Conservation (phyloP, 2,888 invertebrate genomes). For the Adelphocoris suturalis region DNA sequence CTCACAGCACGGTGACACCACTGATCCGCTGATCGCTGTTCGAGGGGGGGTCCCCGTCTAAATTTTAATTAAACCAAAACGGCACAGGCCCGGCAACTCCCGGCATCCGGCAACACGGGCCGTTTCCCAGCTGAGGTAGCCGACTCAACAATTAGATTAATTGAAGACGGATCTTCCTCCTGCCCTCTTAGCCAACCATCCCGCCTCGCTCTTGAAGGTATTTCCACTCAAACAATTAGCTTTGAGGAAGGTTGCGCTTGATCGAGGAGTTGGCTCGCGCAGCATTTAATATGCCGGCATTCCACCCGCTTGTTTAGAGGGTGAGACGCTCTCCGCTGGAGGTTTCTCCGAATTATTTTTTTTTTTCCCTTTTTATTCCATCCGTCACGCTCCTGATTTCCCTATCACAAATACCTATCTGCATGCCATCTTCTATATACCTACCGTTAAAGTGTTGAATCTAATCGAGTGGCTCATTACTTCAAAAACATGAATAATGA, state of each 20-base stretch:
- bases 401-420: no score
- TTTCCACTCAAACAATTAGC: slow-evolving; percentile 55
- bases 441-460: no score
- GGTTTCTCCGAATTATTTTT: neutral
- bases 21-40: neutral
- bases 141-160: slow-evolving; percentile 31
- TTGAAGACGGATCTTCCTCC: slow-evolving; percentile 7
- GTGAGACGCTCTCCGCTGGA: neutral
- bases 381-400: no score
- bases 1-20: neutral
- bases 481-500: no score
- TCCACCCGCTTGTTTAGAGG: slow-evolving; percentile 36
- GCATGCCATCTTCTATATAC: no score
- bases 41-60: neutral
- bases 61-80: slow-evolving; percentile 13
- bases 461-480: no score
- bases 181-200: neutral
- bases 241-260: slow-evolving; percentile 50
- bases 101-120: slow-evolving; percentile 1
- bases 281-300: slow-evolving; percentile 42
- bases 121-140: slow-evolving; percentile 4
- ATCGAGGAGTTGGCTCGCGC: slow-evolving; percentile 41
- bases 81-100: neutral
- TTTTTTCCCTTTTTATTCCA: no score
- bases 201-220: slow-evolving; percentile 2